phyloP scores from a whole-genome alignment of 2,888 invertebrate genomes.

The Orthosia cruda region DNA sequence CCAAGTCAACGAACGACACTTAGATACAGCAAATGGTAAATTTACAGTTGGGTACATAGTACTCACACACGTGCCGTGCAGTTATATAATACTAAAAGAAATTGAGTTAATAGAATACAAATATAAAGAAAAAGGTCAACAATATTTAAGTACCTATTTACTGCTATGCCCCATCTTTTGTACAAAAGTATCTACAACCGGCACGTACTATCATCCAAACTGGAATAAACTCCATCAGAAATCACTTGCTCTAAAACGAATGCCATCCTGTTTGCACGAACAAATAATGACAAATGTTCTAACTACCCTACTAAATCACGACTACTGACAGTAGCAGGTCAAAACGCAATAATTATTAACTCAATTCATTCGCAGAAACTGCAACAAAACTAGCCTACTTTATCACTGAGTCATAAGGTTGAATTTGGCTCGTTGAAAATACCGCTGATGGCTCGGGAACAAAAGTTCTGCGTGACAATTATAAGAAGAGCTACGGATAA shows the following conservation, averaged over 20 bases:
- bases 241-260: slow-evolving; percentile 46
- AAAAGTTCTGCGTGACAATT: slow-evolving; percentile 74
- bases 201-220: slow-evolving; percentile 4
- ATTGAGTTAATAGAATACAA: no score
- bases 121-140: no score
- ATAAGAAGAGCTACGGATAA: slow-evolving; percentile 69
- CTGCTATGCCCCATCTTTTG: no score
- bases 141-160: no score
- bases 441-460: slow-evolving; percentile 78
- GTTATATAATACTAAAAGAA: no score
- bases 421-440: slow-evolving; percentile 68
- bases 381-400: slow-evolving; percentile 43
- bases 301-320: slow-evolving; percentile 66
- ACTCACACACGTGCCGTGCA: no score
- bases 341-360: slow-evolving; percentile 76
- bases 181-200: not conserved
- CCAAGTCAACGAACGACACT: no score
- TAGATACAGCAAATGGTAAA: no score
- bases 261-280: slow-evolving; percentile 58
- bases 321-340: slow-evolving; percentile 77
- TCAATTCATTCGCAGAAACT: slow-evolving; percentile 77
- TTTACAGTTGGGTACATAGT: no score
- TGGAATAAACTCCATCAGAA: slow-evolving; percentile 39
- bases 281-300: slow-evolving; percentile 53
- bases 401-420: slow-evolving; percentile 59